Conservation (phyloP, 2,888 invertebrate species). For the Diabrotica balteata region DNA sequence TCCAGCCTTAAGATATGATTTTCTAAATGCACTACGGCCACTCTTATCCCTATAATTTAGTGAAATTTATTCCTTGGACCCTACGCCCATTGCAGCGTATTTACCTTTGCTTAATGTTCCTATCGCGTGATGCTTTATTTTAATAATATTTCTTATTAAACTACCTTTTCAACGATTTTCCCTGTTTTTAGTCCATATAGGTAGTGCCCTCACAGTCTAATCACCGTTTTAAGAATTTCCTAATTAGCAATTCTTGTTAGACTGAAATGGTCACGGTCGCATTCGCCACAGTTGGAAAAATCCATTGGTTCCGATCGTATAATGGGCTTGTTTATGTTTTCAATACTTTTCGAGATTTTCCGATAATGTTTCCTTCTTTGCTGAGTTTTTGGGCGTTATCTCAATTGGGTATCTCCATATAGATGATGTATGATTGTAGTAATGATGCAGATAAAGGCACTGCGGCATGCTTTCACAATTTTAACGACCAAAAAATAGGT, state of each 20-base stretch:
- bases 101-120: constrained; percentile 42
- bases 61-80: constrained; percentile 36
- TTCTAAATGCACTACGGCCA: constrained; percentile 29
- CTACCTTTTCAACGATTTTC: constrained; percentile 17
- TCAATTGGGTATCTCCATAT: not conserved
- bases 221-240: not conserved
- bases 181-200: not conserved
- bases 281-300: not conserved
- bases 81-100: constrained; percentile 41
- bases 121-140: constrained; percentile 40
- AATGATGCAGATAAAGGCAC: not conserved
- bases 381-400: constrained; percentile 4
- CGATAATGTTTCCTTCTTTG: constrained; percentile 15
- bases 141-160: constrained; percentile 35
- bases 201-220: not conserved
- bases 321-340: constrained; percentile 21
- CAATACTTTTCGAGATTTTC: constrained; percentile 24
- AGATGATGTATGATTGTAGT: not conserved
- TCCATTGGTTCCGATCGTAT: constrained; percentile 19
- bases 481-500: too few relatives aligned
- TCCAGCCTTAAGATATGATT: constrained; percentile 30
- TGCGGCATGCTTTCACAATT: too few relatives aligned
- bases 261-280: not conserved
- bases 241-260: not conserved
- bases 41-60: constrained; percentile 38